Evolutionary conservation across 2,888 invertebrate genomes (phyloP), one percentile per base, ranked within the genome.

Genomic region (Eupithecia tripunctaria): DNA sequence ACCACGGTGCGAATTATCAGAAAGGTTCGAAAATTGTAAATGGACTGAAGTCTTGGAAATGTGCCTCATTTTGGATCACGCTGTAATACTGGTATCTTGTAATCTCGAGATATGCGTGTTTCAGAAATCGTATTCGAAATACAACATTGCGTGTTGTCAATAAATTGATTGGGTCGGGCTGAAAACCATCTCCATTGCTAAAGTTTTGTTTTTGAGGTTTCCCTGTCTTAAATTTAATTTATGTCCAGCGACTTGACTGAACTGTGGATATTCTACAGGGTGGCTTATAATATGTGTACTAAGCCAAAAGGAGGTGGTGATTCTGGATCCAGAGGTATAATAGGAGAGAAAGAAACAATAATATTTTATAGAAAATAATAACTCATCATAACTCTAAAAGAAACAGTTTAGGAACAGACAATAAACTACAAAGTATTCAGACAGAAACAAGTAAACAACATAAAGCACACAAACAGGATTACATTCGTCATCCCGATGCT

Each of bases 1-100:
- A 79, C n/a, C 36, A 10, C 79, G 68, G 64, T 67, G 47, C 65
- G 41, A 43, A 71, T 76, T 73, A 75, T 62, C 72, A 67, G 67
- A 64, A 21, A 36, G 38, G 38, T 38, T 36, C 41, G 63, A 41
- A 38, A 64, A 63, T 32, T 36, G 36, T 64, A 36, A 63, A 63
- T 63, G 36, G 29, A 62, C 6, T 38, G 4, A 27, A 27, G 32
- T 32, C 32, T 38, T n/a, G 63, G 63, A 63, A 63, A 63, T 63
- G 36, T 63, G 63, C 63, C 32, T 32, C 36, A 63, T 29, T 56
- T 56, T 25, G 56, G 25, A 56, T 21, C 12, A 56, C 14, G 21
- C 51, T 4, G 56, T 56, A 51, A 51, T 47, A 47, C 47, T 47
- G 8, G n/a, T 51, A 60, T 29, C 60, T 18, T 29, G 60, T 18